Evolutionary conservation across 2,888 invertebrate genomes (phyloP), one percentile per base, ranked within the genome.

Genomic region (Lissonota sp.): DNA sequence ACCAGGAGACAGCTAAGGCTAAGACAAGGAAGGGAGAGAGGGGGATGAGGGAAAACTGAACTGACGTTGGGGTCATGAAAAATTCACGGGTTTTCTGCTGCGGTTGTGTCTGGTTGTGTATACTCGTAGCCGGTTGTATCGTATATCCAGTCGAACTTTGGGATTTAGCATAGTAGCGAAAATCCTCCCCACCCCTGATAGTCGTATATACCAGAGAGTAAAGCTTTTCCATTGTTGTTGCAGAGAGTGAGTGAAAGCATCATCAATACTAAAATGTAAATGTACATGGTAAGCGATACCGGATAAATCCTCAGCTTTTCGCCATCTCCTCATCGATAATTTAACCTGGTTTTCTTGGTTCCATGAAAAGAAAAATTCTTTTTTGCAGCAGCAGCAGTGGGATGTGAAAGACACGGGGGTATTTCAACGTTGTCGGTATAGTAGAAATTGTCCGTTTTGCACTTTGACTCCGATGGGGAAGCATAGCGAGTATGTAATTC

Each of bases 11-110:
- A 7, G 26, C 1, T 3, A 53, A 14, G 53, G 53, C 12, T 49
- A 49, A 10, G 49, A 49, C 0, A 49, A 62, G 26, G 16, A 5
- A 53, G 10, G 16, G 26, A 60, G 12, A 49, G 49, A 49, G 8
- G 40, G 40, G 40, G 40, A 6, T 6, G n/a, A 12, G 55, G 3
- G 7, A 12, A 6, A n/a, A 42, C 12, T 44, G 26, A 37, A 73
- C 58, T 58, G 66, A 78, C 53, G 72, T 37, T 12, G 66, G 51
- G 14, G 62, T 53, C 67, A 73, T 79, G 67, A 79, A 79, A 78
- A 79, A 73, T 79, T 79, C 78, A 79, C 60, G 39, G 60, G 66
- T 72, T 62, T 78, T 51, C 71, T 37, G 78, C 71, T 51, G 76
- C 53, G 26, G 26, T 64, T 67, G 51, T 53, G 72, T 78, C 39